A percentile compares a stretch with the other conserved stretches of the same genome.
Evolutionary conservation across 2,113 vertebrate genomes (phyloP).

Genomic region (Prietella phreatophila): DNA sequence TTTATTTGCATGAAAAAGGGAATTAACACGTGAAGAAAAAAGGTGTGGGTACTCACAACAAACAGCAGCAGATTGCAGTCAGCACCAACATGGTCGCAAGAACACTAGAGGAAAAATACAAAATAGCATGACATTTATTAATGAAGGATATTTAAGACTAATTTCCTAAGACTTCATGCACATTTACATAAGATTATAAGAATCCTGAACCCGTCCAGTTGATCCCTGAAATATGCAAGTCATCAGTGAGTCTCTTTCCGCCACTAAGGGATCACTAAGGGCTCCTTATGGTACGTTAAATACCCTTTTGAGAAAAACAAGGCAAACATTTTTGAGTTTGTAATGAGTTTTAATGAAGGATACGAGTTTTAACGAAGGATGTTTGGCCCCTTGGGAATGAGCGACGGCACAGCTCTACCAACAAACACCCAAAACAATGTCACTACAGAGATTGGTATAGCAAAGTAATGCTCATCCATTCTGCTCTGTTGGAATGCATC

Average conservation of each 20-base stretch:
- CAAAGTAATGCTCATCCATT: constrained; percentile 33
- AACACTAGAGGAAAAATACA: constrained; percentile 66
- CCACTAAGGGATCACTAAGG: neutral
- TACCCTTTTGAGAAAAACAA: neutral
- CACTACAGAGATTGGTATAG: constrained; percentile 71
- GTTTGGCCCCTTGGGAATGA: constrained; percentile 78
- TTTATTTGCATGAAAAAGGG: neutral
- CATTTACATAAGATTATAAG: neutral
- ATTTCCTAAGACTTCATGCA: neutral
- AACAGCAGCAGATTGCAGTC: constrained; percentile 81
- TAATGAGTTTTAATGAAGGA: neutral
- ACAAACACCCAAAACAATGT: constrained; percentile 78
- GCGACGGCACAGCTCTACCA: constrained; percentile 68
- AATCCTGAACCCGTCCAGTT: neutral
- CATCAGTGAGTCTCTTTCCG: neutral
- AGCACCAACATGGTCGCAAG: constrained; percentile 83
- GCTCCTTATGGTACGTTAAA: neutral
- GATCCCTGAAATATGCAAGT: neutral
- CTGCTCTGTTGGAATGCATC: neutral
- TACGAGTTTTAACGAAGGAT: neutral
- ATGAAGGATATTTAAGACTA: neutral
- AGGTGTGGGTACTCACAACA: constrained; percentile 78
- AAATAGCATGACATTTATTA: neutral
- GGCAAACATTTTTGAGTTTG: constrained; percentile 49
- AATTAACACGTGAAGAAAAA: neutral